Evolutionary conservation across 1,140 invertebrate species (phyloP).

Genomic region (Polypedilum pembai): DNA sequence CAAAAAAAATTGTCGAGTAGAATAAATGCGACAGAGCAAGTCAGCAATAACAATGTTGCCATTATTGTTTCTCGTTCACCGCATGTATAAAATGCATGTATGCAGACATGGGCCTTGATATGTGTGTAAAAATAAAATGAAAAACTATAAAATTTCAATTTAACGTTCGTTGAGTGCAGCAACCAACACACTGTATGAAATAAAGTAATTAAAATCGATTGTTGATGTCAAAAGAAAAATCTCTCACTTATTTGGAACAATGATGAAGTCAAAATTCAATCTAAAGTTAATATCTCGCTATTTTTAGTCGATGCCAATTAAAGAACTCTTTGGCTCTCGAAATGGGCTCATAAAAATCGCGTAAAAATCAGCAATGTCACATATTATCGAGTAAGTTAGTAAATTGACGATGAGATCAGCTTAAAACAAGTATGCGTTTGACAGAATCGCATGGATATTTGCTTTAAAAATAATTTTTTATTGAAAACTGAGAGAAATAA

Average conservation of each 20-base stretch:
- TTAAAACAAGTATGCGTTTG: neutral
- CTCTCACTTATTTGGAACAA: neutral
- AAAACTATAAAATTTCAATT: neutral
- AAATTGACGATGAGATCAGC: neutral
- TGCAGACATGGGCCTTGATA: neutral
- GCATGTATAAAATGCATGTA: neutral
- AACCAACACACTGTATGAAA: neutral
- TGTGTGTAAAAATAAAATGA: neutral
- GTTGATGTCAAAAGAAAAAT: neutral
- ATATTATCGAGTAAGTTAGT: neutral
- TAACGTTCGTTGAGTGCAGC: neutral
- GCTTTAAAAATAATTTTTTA: too few species aligned
- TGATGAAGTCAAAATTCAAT: neutral
- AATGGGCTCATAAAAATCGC: constrained; percentile 11
- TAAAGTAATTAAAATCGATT: neutral
- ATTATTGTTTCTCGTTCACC: neutral
- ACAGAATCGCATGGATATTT: neutral
- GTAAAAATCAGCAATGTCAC: constrained; percentile 17
- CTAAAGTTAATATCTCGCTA: constrained; percentile 2
- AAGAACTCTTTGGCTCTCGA: neutral
- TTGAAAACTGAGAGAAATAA: neutral
- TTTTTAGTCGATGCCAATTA: neutral
- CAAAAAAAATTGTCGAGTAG: neutral
- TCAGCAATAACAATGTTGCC: neutral
- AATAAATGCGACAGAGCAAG: neutral